Base-by-base conservation (phyloP, 2,113 vertebrate species). In the Silurus glanis region DNA sequence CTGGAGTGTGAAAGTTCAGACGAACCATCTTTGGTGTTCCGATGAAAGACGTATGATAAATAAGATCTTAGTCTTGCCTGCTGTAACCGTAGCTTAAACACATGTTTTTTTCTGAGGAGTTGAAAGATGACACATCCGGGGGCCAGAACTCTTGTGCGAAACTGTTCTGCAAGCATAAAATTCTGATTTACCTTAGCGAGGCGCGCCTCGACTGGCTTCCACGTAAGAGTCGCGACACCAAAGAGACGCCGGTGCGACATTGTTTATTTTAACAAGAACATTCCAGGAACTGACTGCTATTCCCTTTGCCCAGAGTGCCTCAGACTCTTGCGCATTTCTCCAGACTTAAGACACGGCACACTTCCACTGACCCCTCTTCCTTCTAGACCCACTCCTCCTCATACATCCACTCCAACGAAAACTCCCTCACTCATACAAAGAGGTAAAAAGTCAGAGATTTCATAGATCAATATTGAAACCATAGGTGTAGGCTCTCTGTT, bases 251-350 rank as follows among this genome's bases (percentile, higher is more conserved):
- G 85, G 86, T 78, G 28, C 25, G 88, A 89, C 87, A 90, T 92
- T 95, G 93, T 95, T 95, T 94, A 93, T 94, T 95, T 95, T 94
- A 89, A 91, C 89, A 90, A 81, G 89, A 93, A 94, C 93, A 94
- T 94, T 94, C 93, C 93, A 91, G 87, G 83, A 90, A 91, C 91
- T 93, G 94, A 94, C 92, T 92, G 91, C 89, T 93, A 94, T 94
- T 94, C 92, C 93, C 93, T 3, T 89, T 61, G 91, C 93, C 91
- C 90, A 87, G 85, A 90, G 74, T 49, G 47, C n/a, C 69, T 83
- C 85, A 45, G 74, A 45, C 62, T 85, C 67, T 56, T 58, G 86
- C 83, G 86, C 87, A 93, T 87, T 93, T 93, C 92, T 93, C 93
- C 93, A 94, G 92, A 94, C 92, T 90, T 83, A 71, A 87, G 91